These are phyloP conservation scores for Pachliopta kotzebuea DNA, from an alignment of 2,888 invertebrate species.

Conservation along the genomic window DNA sequence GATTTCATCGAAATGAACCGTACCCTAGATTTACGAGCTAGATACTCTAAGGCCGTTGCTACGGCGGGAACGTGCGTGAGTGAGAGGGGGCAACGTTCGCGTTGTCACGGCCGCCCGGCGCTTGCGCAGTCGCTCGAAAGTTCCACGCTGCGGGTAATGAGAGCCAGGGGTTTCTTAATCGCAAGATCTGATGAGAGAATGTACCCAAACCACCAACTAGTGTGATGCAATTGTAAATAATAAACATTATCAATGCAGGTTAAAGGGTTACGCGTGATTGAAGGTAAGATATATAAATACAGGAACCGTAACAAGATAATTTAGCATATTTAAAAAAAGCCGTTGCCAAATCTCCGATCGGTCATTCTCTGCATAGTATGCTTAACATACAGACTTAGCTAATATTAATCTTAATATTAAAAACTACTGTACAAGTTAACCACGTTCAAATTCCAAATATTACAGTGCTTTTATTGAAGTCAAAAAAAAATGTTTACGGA, in stretches of 20 bases:
- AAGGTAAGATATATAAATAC: too few relatives aligned
- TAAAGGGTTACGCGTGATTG: too few relatives aligned
- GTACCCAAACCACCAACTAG: conserved; percentile 22
- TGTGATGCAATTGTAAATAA: conserved; percentile 20
- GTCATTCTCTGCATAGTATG: too few relatives aligned
- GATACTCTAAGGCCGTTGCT: conserved; percentile 20
- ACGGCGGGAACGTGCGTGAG: conserved; percentile 23
- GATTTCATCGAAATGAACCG: conserved; percentile 8
- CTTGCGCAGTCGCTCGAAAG: conserved; percentile 37
- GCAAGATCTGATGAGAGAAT: conserved; percentile 21
- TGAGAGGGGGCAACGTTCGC: conserved; percentile 34
- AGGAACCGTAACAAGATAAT: too few relatives aligned
- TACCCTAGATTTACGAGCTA: conserved; percentile 27
- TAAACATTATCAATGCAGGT: neutral
- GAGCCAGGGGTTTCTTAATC: conserved; percentile 35
- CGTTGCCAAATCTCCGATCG: too few relatives aligned
- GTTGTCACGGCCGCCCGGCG: conserved; percentile 45
- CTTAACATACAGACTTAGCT: too few relatives aligned
- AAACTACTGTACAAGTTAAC: too few relatives aligned
- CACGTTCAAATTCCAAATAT: too few relatives aligned
- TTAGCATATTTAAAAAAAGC: too few relatives aligned
- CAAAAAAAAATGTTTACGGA: too few relatives aligned
- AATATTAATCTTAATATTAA: too few relatives aligned
- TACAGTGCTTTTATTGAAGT: too few relatives aligned
- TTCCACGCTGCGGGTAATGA: conserved; percentile 18